These are phyloP conservation scores for Girardinus metallicus DNA, from an alignment of 2,797 vertebrate species.

Conservation along the genomic window DNA sequence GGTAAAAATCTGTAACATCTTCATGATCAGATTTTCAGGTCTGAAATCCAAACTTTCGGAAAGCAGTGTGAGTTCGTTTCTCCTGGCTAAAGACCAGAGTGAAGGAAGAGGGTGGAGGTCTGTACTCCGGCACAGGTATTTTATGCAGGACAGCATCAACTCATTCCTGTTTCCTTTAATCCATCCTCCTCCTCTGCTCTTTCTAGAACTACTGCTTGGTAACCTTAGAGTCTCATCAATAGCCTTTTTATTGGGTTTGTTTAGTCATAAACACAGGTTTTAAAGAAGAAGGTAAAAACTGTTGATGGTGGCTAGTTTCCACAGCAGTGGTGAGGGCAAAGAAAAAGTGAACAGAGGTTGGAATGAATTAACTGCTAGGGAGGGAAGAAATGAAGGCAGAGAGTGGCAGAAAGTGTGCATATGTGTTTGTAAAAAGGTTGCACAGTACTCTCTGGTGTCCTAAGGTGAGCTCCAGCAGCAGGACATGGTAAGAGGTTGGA, in stretches of 20 bases:
- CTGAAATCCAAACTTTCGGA: background rate
- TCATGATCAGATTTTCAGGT: background rate
- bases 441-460: constrained; percentile 67
- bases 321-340: constrained; percentile 56
- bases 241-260: constrained; percentile 60
- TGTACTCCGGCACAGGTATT: constrained; percentile 54
- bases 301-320: constrained; percentile 66
- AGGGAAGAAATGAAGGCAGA: constrained; percentile 43
- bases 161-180: constrained; percentile 25
- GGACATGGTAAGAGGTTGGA: constrained; percentile 62
- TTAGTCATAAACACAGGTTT: constrained; percentile 56
- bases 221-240: constrained; percentile 63
- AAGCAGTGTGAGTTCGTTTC: background rate
- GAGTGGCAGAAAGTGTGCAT: constrained; percentile 30
- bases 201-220: constrained; percentile 31
- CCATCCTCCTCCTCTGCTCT: constrained; percentile 16
- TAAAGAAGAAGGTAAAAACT: constrained; percentile 42
- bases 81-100: background rate
- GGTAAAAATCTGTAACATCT: background rate
- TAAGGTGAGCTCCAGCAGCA: constrained; percentile 71
- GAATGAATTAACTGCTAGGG: constrained; percentile 34
- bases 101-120: constrained; percentile 45
- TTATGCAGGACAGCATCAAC: constrained; percentile 40
- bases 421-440: constrained; percentile 41
- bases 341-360: constrained; percentile 37